Evolutionary conservation across 1,140 invertebrate species (phyloP).

Genomic region (Zelostemma sp.): DNA sequence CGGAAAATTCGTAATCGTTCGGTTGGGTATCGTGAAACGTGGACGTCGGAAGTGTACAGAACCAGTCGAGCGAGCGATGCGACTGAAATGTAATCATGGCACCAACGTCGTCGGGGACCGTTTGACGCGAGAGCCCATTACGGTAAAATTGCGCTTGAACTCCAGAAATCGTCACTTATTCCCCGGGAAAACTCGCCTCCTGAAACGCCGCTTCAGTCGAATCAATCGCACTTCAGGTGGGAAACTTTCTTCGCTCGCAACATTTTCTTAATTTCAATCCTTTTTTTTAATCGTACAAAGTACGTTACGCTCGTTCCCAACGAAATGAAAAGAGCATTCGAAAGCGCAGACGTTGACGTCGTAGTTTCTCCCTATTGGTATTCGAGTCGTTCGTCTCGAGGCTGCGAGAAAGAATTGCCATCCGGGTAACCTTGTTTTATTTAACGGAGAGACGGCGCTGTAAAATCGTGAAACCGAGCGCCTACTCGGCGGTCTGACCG

Average conservation of each 20-base stretch:
- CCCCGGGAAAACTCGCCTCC: conserved; percentile 13
- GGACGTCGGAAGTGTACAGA: conserved; percentile 20
- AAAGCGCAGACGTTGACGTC: conserved; percentile 24
- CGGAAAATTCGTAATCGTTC: conserved; percentile 6
- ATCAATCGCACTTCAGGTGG: conserved; percentile 4
- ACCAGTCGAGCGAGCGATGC: conserved; percentile 40
- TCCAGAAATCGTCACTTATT: conserved; percentile 19
- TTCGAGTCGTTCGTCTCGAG: conserved; percentile 33
- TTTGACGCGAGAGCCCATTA: conserved; percentile 49
- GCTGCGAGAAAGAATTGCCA: conserved; percentile 1
- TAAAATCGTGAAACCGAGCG: conserved; percentile 36
- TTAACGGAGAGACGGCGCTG: conserved; percentile 20
- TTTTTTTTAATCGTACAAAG: too few species aligned
- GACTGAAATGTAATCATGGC: conserved; percentile 41
- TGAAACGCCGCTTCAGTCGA: conserved; percentile 14
- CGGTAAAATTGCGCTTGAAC: conserved; percentile 46
- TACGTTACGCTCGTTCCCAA: too few species aligned
- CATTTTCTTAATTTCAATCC: too few species aligned
- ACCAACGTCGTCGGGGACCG: conserved; percentile 35
- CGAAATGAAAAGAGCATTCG: conserved; percentile 21
- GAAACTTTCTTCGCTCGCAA: too few species aligned
- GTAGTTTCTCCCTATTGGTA: conserved; percentile 25
- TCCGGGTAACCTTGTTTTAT: conserved; percentile 32
- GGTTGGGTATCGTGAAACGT: conserved; percentile 15
- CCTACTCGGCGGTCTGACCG: conserved; percentile 29